Base-by-base conservation (phyloP, 2,888 invertebrate species). In the Eremobia ochroleuca region DNA sequence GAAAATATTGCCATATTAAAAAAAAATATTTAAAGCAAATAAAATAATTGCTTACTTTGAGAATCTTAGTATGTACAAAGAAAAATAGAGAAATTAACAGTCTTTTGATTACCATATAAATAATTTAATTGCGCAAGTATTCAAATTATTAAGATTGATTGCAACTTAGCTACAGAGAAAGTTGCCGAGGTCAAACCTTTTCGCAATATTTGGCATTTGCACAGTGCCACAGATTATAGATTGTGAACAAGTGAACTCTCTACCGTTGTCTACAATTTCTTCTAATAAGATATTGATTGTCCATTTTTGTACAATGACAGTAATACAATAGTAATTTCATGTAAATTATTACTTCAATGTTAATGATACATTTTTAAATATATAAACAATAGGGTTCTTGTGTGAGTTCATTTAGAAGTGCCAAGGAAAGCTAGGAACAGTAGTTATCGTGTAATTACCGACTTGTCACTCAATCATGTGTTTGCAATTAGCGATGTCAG, bases 401-500 rank as follows among this genome's bases (percentile, higher is more conserved):
- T 71, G 43, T 61, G 58, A 76, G 72, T 79, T 76, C 9, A 76
- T 71, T 65, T 31, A 34, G 15, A 76, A 76, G 76, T 82, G 71
- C 65, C 40, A 49, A 52, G 25, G 69, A 61, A 85, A 79, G 75
- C 69, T 69, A 82, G 68, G 55, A 79, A 76, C 73, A 80, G 72
- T 79, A 83, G 72, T 69, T 85, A 77, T 11, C 72, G 76, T 89
- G 87, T 94, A 94, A 93, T 93, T 94, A 94, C 85, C 88, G 90
- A 94, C 92, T 94, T 95, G 95, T 95, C 96, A 95, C 92, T 94
- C 94, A 95, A 95, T 96, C 96, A 95, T 95, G 95, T 95, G 96
- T 93, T 96, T 92, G 91, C 94, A 96, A 96, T 96, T 96, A 96
- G 92, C 92, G 93, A 93, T 95, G 96, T 94, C 95, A 95, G 93